Base-by-base conservation (phyloP, 1,140 invertebrate species). In the Eumaeus atala region DNA sequence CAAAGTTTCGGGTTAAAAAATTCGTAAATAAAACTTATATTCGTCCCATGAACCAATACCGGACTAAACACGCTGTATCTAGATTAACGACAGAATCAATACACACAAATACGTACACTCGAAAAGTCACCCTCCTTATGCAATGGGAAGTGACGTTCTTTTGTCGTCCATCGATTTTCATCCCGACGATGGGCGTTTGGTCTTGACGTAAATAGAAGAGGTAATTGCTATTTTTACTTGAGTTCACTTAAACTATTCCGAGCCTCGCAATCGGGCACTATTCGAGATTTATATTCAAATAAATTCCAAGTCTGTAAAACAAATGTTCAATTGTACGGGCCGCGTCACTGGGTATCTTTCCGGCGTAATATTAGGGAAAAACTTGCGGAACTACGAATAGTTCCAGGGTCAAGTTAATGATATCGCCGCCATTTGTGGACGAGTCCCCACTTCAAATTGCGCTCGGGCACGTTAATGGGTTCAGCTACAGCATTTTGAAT, bases 391-490 rank as follows among this genome's bases (percentile, higher is more conserved):
- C 70, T 60, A 53, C 59, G 81, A 76, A 83, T 86, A 86, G 83
- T 86, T 84, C 72, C 64, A 76, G 79, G 81, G 79, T 86, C 79
- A 84, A 81, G 74, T 84, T 83, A 86, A 84, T 84, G 83, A 83
- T 86, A 86, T 83, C 74, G 66, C 83, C 68, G 77, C 83, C 76
- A 81, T 84, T 86, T 81, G 78, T 64, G 78, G 80, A 75, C 78
- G 72, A 74, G 70, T 68, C 71, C 75, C 76, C 62, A 74, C 72
- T 73, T 72, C 63, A 72, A 86, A 86, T 86, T 80, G 83, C 79
- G 74, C 79, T 72, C 67, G 71, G 71, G 73, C 77, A 86, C 77
- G 78, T 86, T 86, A 84, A 86, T 84, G 83, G 76, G 68, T 74
- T 69, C 68, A 65, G 77, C 81, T 75, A 86, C 74, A 77, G 72